A percentile compares a stretch with the other conserved stretches of the same genome.
Conservation (phyloP, 2,888 invertebrate species). For the Falcaria lacertinaria region DNA sequence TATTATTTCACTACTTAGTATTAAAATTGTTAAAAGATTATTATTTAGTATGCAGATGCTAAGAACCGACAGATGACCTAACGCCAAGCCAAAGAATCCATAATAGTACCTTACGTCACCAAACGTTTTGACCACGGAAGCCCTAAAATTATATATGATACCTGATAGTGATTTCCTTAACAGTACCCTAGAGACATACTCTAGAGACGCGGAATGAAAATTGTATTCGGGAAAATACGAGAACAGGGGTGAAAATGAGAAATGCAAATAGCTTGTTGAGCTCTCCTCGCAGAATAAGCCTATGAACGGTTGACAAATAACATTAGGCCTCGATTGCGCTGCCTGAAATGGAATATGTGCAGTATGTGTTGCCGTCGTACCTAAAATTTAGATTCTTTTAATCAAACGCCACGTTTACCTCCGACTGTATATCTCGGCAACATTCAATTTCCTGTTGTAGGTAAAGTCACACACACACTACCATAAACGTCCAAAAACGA, state of each 20-base stretch:
- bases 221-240: constrained; percentile 55
- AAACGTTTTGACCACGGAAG: no score
- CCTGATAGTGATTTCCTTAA: constrained; percentile 15
- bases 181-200: constrained; percentile 40
- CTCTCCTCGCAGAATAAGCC: constrained; percentile 56
- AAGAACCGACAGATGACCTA: no score
- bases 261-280: constrained; percentile 72
- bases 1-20: constrained; percentile 8
- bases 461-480: constrained; percentile 41
- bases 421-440: constrained; percentile 43
- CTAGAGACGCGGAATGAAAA: constrained; percentile 50
- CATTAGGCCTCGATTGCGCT: constrained; percentile 52
- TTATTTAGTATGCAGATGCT: no score
- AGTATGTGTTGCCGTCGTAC: constrained; percentile 18
- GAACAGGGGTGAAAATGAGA: constrained; percentile 70
- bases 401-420: constrained; percentile 31
- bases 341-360: constrained; percentile 33
- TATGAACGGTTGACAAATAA: constrained; percentile 65
- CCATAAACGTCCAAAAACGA: constrained; percentile 49
- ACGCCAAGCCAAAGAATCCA: no score
- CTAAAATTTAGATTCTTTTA: constrained; percentile 16
- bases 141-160: constrained; percentile 11
- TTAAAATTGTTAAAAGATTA: no score
- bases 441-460: constrained; percentile 56
- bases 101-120: no score